Evolutionary conservation across 1,140 invertebrate genomes (phyloP), one percentile per base, ranked within the genome.

Genomic region (Scylla paramamosain): DNA sequence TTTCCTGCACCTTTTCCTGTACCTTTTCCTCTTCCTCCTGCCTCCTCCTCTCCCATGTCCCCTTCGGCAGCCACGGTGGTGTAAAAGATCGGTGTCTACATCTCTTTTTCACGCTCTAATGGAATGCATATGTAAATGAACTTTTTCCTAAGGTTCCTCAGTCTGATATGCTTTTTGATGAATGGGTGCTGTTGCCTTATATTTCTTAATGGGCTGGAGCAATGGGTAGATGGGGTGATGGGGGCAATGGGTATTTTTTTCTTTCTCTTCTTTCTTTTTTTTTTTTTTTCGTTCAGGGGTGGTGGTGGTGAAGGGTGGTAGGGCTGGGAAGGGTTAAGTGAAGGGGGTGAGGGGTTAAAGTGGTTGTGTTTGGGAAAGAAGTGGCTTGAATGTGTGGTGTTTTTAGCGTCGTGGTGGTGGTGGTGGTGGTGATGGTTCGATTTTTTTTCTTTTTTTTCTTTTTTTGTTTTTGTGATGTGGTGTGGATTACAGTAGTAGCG

Each of bases 41-140:
- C 46, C 25, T 31, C 82, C 52, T 31, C 52, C 59, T 84, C 12
- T 16, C 25, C 32, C 92, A 25, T 46, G 28, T 83, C 32, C 77
- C 32, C 45, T 93, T 89, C 67, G 93, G 93, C 93, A 93, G 86
- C 93, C 59, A 83, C 93, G 59, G 46, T 45, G 4, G 25, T 87
- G 93, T 86, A 93, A 93, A 93, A 93, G 93, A 93, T 88, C 46
- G 8, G 46, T 32, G 84, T 32, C 46, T 67, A 46, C 87, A 87
- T n/a, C 93, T 93, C 93, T 93, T 93, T 93, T 93, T 93, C 93
- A 89, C 93, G 46, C 16, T 93, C 87, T 93, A 93, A 93, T 93
- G 93, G 93, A 93, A 93, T 89, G 52, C 67, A 83, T 93, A 93
- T 93, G 93, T 93, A 88, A 93, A 93, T 93, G 46, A 93, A 89